Conservation (phyloP, 1,140 invertebrate species). For the Chrysoperla carnea region DNA sequence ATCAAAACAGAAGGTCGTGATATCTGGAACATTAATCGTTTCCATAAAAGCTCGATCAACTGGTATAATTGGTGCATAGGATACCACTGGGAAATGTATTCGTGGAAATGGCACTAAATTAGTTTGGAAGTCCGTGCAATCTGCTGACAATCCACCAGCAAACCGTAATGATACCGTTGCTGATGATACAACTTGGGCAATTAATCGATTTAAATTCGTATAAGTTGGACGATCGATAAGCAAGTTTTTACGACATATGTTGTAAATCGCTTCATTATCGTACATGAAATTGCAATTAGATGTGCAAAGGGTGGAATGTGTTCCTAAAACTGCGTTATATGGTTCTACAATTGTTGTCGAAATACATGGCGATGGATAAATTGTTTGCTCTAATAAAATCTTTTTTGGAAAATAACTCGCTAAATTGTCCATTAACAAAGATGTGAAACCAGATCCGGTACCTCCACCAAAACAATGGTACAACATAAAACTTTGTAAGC, state of each 20-base stretch:
- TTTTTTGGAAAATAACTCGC: conserved; percentile 50
- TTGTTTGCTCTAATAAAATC: conserved; percentile 54
- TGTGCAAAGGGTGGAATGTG: conserved; percentile 61
- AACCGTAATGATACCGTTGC: conserved; percentile 49
- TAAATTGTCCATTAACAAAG: conserved; percentile 52
- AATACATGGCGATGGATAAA: conserved; percentile 65
- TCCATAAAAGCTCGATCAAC: conserved; percentile 36
- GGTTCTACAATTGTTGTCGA: conserved; percentile 75
- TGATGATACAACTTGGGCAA: conserved; percentile 47
- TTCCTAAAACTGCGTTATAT: conserved; percentile 69
- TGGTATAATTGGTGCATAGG: conserved; percentile 43
- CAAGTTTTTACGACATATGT: conserved; percentile 51
- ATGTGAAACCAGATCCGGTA: conserved; percentile 71
- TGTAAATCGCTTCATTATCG: conserved; percentile 77
- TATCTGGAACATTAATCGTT: conserved; percentile 27
- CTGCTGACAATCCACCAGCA: conserved; percentile 52
- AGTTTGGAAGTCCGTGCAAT: conserved; percentile 51
- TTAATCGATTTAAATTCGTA: conserved; percentile 60
- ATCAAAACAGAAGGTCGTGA: conserved; percentile 34
- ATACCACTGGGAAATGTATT: conserved; percentile 50
- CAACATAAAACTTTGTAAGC: conserved; percentile 57
- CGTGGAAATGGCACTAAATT: conserved; percentile 42
- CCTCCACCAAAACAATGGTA: conserved; percentile 86
- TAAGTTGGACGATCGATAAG: conserved; percentile 60
- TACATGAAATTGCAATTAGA: conserved; percentile 70